Base-by-base conservation (phyloP, 1,140 invertebrate genomes). In the Eulimnadia texana region DNA sequence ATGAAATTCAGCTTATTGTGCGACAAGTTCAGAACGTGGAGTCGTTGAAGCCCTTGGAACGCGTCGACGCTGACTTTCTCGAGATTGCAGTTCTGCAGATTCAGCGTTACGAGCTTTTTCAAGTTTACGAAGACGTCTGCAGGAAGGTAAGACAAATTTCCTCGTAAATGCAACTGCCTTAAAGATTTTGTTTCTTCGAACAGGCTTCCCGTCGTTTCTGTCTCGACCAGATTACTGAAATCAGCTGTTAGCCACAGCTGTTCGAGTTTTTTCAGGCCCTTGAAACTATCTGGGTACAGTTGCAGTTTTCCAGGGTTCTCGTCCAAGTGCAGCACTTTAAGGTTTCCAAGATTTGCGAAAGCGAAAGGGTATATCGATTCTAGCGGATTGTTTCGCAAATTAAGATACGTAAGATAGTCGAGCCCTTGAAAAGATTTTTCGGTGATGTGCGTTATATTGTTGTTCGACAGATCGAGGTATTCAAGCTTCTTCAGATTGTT, bases 391-490 rank as follows among this genome's bases (percentile, higher is more conserved):
- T 78, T 70, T 1, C 76, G 72, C 63, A 86, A 79, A 69, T 85
- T 79, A 1, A 80, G 76, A 3, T 72, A 67, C 63, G 74, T 69
- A 13, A 86, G 67, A 61, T 79, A 77, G 2, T 82, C 82, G 66
- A 86, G 79, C 2, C 83, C 82, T 9, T 83, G 83, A 62, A 86
- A 79, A 22, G 82, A 83, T 1, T 82, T 68, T 68, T 84, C 83
- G 11, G 82, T 85, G 20, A 86, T 68, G 64, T 83, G 79, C 1
- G 78, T 80, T 54, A 86, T 74, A 64, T 79, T 80, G 67, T 86
- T 86, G 59, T 78, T 70, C 47, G 78, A 78, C 19, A 86, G 68
- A 71, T 84, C 81, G 3, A 85, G 70, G 63, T 76, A 75, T 70
- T 84, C 77, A 23, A 86, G 69, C 62, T 82, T 71, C 23, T 84